Conservation (phyloP, 37 sponge, comb jelly and placozoan species). For the Chondrilla cf. caribensis region DNA sequence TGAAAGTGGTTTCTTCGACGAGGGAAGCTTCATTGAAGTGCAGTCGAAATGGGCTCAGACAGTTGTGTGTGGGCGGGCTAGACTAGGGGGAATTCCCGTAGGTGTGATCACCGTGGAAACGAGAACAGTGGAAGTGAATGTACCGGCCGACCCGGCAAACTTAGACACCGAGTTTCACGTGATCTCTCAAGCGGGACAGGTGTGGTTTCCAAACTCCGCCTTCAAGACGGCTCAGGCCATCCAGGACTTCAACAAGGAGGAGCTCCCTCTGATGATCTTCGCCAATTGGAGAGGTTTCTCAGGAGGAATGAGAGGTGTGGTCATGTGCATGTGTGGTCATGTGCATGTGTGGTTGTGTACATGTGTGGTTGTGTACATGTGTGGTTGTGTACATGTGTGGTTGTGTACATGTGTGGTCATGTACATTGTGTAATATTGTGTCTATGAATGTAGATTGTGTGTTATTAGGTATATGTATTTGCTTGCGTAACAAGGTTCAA, state of each 20-base stretch:
- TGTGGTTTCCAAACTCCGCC: constrained; percentile 99
- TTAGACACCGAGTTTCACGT: constrained; percentile 65
- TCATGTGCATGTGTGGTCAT: too few species aligned
- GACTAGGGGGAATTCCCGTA: constrained; percentile 97
- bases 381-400: too few species aligned
- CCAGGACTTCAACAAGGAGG: constrained; percentile 86
- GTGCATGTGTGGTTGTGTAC: too few species aligned
- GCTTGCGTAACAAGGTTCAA: too few species aligned
- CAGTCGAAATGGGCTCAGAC: constrained; percentile 91
- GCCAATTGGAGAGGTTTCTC: constrained; percentile 99
- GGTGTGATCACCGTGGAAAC: constrained; percentile 98
- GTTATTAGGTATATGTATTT: too few species aligned
- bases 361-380: too few species aligned
- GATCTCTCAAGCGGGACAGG: constrained; percentile 93
- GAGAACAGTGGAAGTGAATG: constrained; percentile 69
- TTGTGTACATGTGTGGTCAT: too few species aligned
- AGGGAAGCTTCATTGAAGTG: constrained; percentile 84
- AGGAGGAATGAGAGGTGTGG: constrained; percentile 95
- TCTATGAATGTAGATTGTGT: too few species aligned
- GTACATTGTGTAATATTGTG: too few species aligned
- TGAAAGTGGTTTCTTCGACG: constrained; percentile 93
- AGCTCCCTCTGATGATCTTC: constrained; percentile 92
- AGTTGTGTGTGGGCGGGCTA: constrained; percentile 93
- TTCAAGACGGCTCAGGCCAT: constrained; percentile 99
- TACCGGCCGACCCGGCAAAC: constrained; percentile 98